phyloP scores from a whole-genome alignment of 2,797 vertebrate genomes.

The Sphaeramia orbicularis region DNA sequence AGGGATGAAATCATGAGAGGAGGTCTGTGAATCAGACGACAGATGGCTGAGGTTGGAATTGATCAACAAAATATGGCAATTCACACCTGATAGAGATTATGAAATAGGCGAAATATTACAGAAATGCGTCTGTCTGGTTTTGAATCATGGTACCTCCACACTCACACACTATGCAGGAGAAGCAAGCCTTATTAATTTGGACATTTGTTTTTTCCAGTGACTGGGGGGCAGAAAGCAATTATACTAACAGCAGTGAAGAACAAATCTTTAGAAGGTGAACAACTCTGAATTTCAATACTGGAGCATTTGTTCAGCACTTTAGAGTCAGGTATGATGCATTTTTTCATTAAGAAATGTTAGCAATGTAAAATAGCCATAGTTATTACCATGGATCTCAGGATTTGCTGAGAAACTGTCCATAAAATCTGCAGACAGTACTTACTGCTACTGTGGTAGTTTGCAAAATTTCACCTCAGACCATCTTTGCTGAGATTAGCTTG shows the following conservation, averaged over 20 bases:
- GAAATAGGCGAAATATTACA: conserved; percentile 48
- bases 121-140: conserved; percentile 34
- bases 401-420: conserved; percentile 10
- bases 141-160: conserved; percentile 38
- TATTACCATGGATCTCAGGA: conserved; percentile 3
- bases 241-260: conserved; percentile 66
- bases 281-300: conserved; percentile 62
- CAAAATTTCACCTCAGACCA: conserved; percentile 17
- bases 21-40: conserved; percentile 46
- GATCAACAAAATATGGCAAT: conserved; percentile 57
- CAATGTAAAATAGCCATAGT: conserved; percentile 38
- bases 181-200: conserved; percentile 54
- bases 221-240: conserved; percentile 69
- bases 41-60: conserved; percentile 36
- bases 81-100: conserved; percentile 46
- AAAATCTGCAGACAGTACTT: conserved; percentile 29
- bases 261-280: conserved; percentile 69
- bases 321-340: conserved; percentile 27
- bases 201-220: conserved; percentile 59
- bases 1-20: conserved; percentile 59
- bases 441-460: conserved; percentile 11
- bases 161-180: conserved; percentile 12
- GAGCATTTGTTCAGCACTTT: conserved; percentile 45
- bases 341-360: conserved; percentile 35
- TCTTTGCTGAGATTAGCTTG: conserved; percentile 5